Base-by-base conservation (phyloP, 1,140 invertebrate genomes). In the Adelges cooleyi region DNA sequence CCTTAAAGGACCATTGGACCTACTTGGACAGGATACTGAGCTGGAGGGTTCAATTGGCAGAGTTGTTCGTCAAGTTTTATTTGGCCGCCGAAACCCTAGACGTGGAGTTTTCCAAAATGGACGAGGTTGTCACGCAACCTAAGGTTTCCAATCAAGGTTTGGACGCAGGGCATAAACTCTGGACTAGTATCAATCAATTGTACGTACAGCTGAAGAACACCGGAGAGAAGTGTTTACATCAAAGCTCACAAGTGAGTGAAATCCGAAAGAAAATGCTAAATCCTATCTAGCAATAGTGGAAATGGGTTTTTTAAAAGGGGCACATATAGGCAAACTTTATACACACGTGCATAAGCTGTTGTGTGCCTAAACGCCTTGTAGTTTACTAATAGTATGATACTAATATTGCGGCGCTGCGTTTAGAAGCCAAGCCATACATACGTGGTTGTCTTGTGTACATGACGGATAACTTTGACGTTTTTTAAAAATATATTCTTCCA, bases 21-120 rank as follows among this genome's bases (percentile, higher is more conserved):
- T 67, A 67, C 51, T 62, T 67, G 33, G 54, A 67, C 13, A 59
- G 54, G 3, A 51, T 22, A 18, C n/a, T 67, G 3, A 51, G 54
- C 8, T 48, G 54, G 54, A 50, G 54, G 18, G 62, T 67, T 20
- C 27, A 48, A 9, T 62, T 59, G 23, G 46, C 66, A 2, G 44
- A 38, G 11, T 17, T 59, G n/a, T 67, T 48, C 15, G 29, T 54
- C 1, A 62, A 50, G 29, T 67, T 67, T 38, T 27, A 42, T 20
- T n/a, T 33, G 0, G n/a, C 27, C 2, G 36, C 17, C 11, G 66
- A 50, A n/a, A 17, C 27, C 38, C 25, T 59, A 10, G 42, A 40
- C 10, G 20, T 25, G 6, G 66, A 67, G 17, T 67, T 67, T 51
- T 54, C 52, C 9, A 62, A 62, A 18, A 42, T 54, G 33, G 36